Base-by-base conservation (phyloP, 2,113 vertebrate species). In the Lampris megalopsis region DNA sequence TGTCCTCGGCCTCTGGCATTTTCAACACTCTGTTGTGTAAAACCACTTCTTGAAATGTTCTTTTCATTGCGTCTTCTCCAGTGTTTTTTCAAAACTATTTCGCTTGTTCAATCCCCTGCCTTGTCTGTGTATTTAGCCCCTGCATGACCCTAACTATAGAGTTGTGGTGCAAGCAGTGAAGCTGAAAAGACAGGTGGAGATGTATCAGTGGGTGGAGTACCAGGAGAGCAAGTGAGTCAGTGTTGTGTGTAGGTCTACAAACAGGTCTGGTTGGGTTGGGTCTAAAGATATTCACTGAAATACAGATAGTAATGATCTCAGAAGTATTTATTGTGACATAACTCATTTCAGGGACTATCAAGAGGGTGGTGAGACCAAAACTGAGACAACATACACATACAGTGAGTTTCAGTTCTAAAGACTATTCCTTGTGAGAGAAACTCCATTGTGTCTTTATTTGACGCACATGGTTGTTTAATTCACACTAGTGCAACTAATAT, bases 181-280 rank as follows among this genome's bases (percentile, higher is more conserved):
- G 76, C 91, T 99, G 63, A 95, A 94, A 73, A 95, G 98, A 58
- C 90, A 95, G 0, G 98, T 99, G 88, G 98, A 99, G 91, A 99
- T 99, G 98, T 99, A 97, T 82, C 98, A 99, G 74, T 99, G 98
- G 98, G 96, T 99, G 64, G 98, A 99, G 70, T 91, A 95, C 13
- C 94, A 90, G 54, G 97, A 98, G 24, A 97, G 96, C 83, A 96
- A 75, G 98, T 99, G 74, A 95, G 96, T 84, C 38, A 7, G 24
- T 4, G 5, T 43, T 50, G 24, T 70, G 24, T 49, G 13, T 24
- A 24, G 71, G 48, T 58, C 61, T 59, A 63, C 56, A 13, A n/a
- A 59, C 9, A 61, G 65, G 41, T 24, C 24, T 24, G 24, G 45
- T 52, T 49, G 6, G 49, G 59, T 38, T 24, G 24, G 45, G 54